These are phyloP conservation scores for Pristionchus mayeri DNA, from an alignment of 2,888 invertebrate species.

Conservation along the genomic window DNA sequence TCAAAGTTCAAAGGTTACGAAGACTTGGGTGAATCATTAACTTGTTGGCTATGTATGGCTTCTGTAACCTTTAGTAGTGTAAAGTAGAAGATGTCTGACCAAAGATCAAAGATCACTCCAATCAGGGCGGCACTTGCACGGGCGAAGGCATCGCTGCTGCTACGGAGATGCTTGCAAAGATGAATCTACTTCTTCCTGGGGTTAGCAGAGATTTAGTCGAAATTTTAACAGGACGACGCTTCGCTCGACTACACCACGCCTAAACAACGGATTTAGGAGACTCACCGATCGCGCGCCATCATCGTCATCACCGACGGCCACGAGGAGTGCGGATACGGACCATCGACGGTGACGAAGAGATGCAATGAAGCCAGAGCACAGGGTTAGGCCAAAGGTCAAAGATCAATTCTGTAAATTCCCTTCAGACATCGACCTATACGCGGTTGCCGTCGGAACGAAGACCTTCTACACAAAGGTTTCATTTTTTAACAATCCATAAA, in stretches of 20 bases:
- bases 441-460: slow-evolving; percentile 18
- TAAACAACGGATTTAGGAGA: background rate
- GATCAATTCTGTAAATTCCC: background rate
- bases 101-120: background rate
- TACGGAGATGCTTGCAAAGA: background rate
- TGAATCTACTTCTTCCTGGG: too few species aligned
- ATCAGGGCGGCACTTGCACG: slow-evolving; percentile 46
- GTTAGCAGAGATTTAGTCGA: background rate
- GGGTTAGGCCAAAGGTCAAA: background rate
- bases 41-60: too few species aligned
- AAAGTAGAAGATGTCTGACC: background rate
- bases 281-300: background rate
- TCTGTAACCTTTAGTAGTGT: too few species aligned
- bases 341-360: slow-evolving; percentile 12
- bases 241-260: too few species aligned
- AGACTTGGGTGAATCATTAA: too few species aligned
- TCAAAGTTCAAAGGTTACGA: background rate
- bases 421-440: slow-evolving; percentile 41
- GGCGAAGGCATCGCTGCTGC: slow-evolving; percentile 36
- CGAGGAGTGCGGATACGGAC: slow-evolving; percentile 30
- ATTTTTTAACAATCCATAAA: background rate
- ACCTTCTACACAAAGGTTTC: slow-evolving; percentile 5
- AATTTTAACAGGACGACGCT: background rate
- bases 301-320: slow-evolving; percentile 42
- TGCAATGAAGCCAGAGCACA: slow-evolving; percentile 43